phyloP scores from a whole-genome alignment of 2,113 vertebrate species.

The Chlorodrepanis virens region DNA sequence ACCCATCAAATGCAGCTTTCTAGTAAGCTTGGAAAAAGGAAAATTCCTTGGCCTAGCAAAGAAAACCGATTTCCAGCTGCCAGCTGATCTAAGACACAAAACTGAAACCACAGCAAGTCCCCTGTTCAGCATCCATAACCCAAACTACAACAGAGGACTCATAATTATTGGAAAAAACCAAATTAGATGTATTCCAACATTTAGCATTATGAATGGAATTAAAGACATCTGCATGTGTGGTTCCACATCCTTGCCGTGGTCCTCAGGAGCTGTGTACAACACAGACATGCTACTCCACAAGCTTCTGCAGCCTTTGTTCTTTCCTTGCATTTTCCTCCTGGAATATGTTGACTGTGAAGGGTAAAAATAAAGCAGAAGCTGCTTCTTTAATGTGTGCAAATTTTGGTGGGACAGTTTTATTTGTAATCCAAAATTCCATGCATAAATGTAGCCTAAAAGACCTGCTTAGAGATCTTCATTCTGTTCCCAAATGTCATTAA shows the following conservation, averaged over 20 bases:
- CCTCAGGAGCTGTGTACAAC: not conserved
- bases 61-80: slow-evolving; percentile 39
- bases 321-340: not conserved
- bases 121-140: not conserved
- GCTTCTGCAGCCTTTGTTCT: not conserved
- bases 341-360: not conserved
- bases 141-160: not conserved
- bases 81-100: slow-evolving; percentile 6
- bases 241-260: not conserved
- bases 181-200: not conserved
- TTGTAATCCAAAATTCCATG: not conserved
- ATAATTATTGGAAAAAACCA: not conserved
- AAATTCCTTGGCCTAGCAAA: slow-evolving; percentile 40
- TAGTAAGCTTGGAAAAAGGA: slow-evolving; percentile 37
- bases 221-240: not conserved
- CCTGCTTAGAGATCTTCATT: not conserved
- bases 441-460: not conserved
- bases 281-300: not conserved
- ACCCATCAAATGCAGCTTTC: slow-evolving; percentile 32
- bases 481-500: slow-evolving; percentile 15
- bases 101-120: not conserved
- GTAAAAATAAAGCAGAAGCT: not conserved
- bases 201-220: not conserved
- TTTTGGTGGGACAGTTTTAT: not conserved
- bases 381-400: not conserved